phyloP scores from a whole-genome alignment of 2,888 invertebrate species.

The Chrysomela aeneicollis region DNA sequence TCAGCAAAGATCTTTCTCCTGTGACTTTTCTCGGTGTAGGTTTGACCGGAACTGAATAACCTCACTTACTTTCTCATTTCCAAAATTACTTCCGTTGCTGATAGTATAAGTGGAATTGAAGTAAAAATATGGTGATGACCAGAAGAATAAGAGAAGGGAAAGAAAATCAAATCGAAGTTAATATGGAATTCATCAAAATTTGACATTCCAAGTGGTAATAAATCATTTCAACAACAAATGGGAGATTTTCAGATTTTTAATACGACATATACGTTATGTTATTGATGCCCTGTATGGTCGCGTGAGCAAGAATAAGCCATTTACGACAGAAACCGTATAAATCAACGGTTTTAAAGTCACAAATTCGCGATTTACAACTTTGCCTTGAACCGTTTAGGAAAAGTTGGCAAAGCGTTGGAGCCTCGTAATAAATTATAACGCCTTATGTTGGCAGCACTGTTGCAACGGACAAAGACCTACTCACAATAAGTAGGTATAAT shows the following conservation, averaged over 20 bases:
- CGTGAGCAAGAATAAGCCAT: constrained; percentile 2
- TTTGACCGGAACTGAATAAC: too few species aligned
- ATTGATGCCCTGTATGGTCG: neutral
- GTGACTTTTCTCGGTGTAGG: too few species aligned
- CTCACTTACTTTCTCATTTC: too few species aligned
- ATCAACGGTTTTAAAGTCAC: constrained; percentile 1
- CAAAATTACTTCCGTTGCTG: too few species aligned
- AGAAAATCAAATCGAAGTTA: too few species aligned
- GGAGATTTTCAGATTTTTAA: neutral
- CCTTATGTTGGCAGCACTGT: constrained; percentile 1
- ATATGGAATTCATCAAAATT: too few species aligned
- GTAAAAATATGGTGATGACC: too few species aligned
- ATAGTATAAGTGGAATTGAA: too few species aligned
- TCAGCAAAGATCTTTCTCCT: too few species aligned
- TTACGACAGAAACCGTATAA: neutral
- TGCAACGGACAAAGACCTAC: neutral
- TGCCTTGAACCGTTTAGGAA: constrained; percentile 7
- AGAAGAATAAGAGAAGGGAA: too few species aligned
- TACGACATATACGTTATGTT: too few species aligned
- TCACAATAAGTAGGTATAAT: neutral
- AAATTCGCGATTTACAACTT: constrained; percentile 7
- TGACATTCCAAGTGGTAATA: too few species aligned
- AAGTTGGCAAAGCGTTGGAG: constrained; percentile 7
- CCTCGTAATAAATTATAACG: neutral
- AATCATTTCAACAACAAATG: neutral